Evolutionary conservation across 2,797 vertebrate species (phyloP).

Genomic region (Heliangelus exortis): DNA sequence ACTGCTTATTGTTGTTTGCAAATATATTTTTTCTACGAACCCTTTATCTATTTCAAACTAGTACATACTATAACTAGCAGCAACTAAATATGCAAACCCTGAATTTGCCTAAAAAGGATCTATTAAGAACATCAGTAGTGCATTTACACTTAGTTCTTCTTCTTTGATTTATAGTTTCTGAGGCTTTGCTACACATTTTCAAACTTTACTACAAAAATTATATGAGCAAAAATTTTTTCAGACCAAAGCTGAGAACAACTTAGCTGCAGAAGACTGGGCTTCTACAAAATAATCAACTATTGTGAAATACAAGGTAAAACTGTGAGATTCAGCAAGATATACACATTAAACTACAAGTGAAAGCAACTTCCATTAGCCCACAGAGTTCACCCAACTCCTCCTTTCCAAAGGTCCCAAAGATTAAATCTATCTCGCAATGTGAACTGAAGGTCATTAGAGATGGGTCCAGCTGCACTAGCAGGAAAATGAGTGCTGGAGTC

Average conservation of each 20-base stretch:
- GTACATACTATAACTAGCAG: background rate
- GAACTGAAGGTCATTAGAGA: background rate
- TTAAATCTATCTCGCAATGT: background rate
- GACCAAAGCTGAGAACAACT: background rate
- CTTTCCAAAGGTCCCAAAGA: background rate
- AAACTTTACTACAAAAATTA: background rate
- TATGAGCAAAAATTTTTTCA: background rate
- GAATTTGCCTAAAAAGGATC: background rate
- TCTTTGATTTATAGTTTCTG: background rate
- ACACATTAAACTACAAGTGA: rapidly evolving
- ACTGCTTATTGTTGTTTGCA: background rate
- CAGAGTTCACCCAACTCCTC: background rate
- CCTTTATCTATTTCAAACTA: background rate
- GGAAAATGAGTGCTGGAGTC: background rate
- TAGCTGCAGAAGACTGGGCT: background rate
- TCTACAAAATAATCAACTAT: background rate
- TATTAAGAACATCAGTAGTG: background rate
- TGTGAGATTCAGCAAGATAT: background rate
- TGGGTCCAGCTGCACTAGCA: background rate
- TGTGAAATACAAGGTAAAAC: background rate
- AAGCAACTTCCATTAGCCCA: background rate
- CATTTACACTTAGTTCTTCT: background rate
- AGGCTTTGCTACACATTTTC: background rate
- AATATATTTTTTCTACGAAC: background rate
- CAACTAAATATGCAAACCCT: background rate